Base-by-base conservation (phyloP, 2,113 vertebrate genomes). In the Edolisoma coerulescens region DNA sequence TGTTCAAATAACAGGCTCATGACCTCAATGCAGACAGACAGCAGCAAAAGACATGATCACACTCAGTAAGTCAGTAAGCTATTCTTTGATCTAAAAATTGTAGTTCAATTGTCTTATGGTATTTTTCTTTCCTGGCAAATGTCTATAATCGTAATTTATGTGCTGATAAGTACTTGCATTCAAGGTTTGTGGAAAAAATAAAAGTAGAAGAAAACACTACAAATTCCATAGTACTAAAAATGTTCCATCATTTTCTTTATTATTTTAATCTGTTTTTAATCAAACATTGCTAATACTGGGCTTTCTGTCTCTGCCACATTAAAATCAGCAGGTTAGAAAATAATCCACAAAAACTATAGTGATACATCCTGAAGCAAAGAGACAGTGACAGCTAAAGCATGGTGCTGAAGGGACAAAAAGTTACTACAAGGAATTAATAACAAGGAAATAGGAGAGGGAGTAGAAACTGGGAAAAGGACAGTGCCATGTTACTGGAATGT, bases 21-120 rank as follows among this genome's bases (percentile, higher is more conserved):
- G 93, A 92, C 79, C 74, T 93, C 74, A 87, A 6, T 28, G 65
- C 63, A 96, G 87, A 47, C 68, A 93, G 70, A 93, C 53, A 91
- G 60, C 23, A 94, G 56, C 41, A 87, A 80, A 85, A 95, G 69
- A 87, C 32, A 87, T 64, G 85, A 87, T 86, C 77, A 85, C 71
- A 83, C 41, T 81, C 47, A 56, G 61, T 65, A 69, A 85, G 47
- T 39, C 93, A 91, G 70, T 45, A 80, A 64, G 26, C 35, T 92
- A 42, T 63, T 88, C 56, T 84, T 85, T 4, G 3, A 71, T 81
- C 60, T 73, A 74, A 89, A 89, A 92, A 91, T 26, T 44, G 27
- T 59, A 70, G 33, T 73, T 93, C 47, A 70, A 56, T 61, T 90
- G 53, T 89, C 61, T 87, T 89, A 81, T 4, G 1, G 1, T 57